Conservation (phyloP, 2,797 vertebrate species). For the Sebastes melanostomus region DNA sequence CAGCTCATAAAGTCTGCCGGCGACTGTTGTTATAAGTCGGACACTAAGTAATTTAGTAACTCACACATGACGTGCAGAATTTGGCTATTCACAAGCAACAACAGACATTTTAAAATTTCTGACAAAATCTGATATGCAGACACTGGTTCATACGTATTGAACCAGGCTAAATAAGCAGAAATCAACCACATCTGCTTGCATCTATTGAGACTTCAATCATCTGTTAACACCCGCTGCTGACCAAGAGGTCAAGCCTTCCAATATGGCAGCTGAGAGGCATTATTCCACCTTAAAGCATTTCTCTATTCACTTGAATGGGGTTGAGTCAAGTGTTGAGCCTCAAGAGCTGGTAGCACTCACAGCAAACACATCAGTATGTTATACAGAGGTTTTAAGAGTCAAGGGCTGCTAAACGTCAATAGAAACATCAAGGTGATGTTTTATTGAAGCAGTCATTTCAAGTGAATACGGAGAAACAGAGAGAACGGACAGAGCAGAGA, state of each 20-base stretch:
- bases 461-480: slow-evolving; percentile 18
- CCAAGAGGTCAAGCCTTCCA: slow-evolving; percentile 38
- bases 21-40: neutral
- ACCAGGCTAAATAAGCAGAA: neutral
- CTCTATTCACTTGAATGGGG: slow-evolving; percentile 32
- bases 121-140: neutral
- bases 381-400: slow-evolving; percentile 38
- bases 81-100: neutral
- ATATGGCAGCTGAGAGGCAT: slow-evolving; percentile 25
- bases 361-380: slow-evolving; percentile 37
- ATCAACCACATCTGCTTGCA: neutral
- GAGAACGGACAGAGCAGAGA: neutral
- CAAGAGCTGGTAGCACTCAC: slow-evolving; percentile 37
- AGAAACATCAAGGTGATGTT: slow-evolving; percentile 42
- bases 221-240: neutral
- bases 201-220: neutral
- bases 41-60: neutral
- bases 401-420: slow-evolving; percentile 19
- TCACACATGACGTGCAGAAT: neutral
- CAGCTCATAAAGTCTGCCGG: neutral
- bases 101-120: neutral
- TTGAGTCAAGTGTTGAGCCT: slow-evolving; percentile 24
- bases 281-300: slow-evolving; percentile 37
- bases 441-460: slow-evolving; percentile 42
- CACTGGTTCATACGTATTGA: fast-evolving